A percentile compares a stretch with the other conserved stretches of the same genome.
These are phyloP conservation scores for Anodontia alba DNA, from an alignment of 2,888 invertebrate genomes.

Conservation along the genomic window DNA sequence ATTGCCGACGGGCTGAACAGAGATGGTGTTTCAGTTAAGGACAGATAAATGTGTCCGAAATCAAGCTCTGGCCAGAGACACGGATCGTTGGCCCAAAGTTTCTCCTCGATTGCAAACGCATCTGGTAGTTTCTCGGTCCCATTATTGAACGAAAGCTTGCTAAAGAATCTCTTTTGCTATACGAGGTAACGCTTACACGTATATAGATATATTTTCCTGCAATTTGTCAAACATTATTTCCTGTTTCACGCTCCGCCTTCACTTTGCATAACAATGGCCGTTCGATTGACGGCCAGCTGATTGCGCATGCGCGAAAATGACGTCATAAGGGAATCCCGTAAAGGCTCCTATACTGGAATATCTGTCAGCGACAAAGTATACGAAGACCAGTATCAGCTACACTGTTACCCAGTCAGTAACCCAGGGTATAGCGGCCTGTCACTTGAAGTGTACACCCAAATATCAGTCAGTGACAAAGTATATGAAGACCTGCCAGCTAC, in stretches of 20 bases:
- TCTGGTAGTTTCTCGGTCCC: conserved; percentile 10
- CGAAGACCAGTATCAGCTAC: too few relatives aligned
- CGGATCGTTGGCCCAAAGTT: conserved; percentile 20
- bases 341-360: conserved; percentile 24
- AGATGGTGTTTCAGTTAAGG: conserved; percentile 15
- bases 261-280: not conserved
- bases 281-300: conserved; percentile 13
- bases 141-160: not conserved
- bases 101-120: not conserved
- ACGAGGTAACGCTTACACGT: not conserved
- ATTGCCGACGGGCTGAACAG: conserved; percentile 15
- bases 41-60: conserved; percentile 15
- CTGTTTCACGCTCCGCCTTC: not conserved
- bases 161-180: not conserved
- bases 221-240: not conserved
- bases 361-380: too few relatives aligned
- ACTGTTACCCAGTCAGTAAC: too few relatives aligned
- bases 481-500: too few relatives aligned
- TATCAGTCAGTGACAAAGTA: too few relatives aligned
- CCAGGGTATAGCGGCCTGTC: too few relatives aligned
- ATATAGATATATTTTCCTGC: conserved; percentile 1
- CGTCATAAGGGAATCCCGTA: conserved; percentile 7
- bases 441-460: too few relatives aligned
- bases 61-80: conserved; percentile 19
- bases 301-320: conserved; percentile 15